phyloP scores from a whole-genome alignment of 2,113 vertebrate species.

The Colossoma macropomum region DNA sequence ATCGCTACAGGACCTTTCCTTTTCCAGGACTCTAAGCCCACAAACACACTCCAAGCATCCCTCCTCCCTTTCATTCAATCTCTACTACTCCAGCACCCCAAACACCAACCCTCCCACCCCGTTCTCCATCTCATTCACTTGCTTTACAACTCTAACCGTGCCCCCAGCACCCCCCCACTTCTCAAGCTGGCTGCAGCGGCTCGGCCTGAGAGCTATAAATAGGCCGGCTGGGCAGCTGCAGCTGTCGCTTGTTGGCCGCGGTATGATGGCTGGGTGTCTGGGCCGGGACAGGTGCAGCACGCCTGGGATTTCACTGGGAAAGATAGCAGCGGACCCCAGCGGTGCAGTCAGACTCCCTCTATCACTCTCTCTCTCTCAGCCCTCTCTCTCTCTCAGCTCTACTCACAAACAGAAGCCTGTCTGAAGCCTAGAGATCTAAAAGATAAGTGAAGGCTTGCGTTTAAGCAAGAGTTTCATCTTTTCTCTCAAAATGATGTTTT shows the following conservation, averaged over 20 bases:
- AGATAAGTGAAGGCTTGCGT: too few relatives aligned
- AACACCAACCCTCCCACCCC: neutral
- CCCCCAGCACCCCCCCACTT: neutral
- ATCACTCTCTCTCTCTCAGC: neutral
- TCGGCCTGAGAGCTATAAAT: constrained; percentile 61
- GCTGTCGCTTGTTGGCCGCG: constrained; percentile 53
- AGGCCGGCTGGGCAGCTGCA: constrained; percentile 48
- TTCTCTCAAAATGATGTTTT: too few relatives aligned
- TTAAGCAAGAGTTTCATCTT: too few relatives aligned
- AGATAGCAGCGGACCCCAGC: neutral
- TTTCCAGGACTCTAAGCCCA: too few relatives aligned
- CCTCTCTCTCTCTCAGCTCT: too few relatives aligned
- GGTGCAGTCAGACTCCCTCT: neutral
- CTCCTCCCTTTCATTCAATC: neutral
- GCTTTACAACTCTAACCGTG: neutral
- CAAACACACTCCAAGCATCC: neutral
- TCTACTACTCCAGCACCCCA: neutral
- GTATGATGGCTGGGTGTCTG: constrained; percentile 49
- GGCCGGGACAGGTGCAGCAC: constrained; percentile 58
- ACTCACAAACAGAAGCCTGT: too few relatives aligned
- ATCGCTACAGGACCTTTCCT: neutral
- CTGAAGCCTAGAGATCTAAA: too few relatives aligned
- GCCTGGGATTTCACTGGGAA: constrained; percentile 41
- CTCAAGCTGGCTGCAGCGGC: neutral
- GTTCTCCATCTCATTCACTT: constrained; percentile 7